Evolutionary conservation across 2,797 vertebrate genomes (phyloP), one percentile per base, ranked within the genome.

Genomic region (Onychomys arenicola): DNA sequence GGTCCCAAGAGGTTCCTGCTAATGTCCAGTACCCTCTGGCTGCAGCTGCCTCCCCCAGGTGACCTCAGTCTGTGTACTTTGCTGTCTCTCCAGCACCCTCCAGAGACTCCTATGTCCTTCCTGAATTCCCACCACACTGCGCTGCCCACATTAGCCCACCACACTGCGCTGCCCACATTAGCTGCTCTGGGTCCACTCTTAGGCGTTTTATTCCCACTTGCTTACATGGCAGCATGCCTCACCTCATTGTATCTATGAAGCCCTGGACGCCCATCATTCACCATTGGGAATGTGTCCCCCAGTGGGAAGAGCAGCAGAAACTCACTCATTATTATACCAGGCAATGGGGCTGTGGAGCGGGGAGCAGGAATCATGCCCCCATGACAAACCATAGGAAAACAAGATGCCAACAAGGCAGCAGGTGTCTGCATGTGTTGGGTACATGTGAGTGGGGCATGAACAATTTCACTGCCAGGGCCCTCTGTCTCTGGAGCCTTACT

Each of bases 381-480:
- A 2, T 0, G 75, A 8, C 14, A 89, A n/a, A 49, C 19, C 17
- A 9, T 0, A 5, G 40, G 65, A 69, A n/a, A 57, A 29, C 52
- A 40, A 10, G 2, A 34, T 0, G 3, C 4, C 1, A 32, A 59
- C 27, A 8, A 1, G 13, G 71, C 9, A n/a, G 27, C 0, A 10
- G n/a, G 27, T 13, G 37, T 43, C 25, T n/a, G 29, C 21, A 13
- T 1, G 1, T 14, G 25, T 29, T 49, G 83, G 65, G 46, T 73
- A 16, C 14, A 1, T 12, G 49, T 43, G 87, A 27, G 29, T 37
- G 29, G 16, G 34, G 10, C 2, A 2, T 4, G 13, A 21, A 25
- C 4, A 0, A 10, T 19, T 8, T 0, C 0, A 5, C 57, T 6
- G 21, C 0, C 1, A 12, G 10, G n/a, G 0, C 7, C 1, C 0